These are phyloP conservation scores for Pomacea maculata DNA, from an alignment of 1,140 invertebrate genomes.

Conservation along the genomic window DNA sequence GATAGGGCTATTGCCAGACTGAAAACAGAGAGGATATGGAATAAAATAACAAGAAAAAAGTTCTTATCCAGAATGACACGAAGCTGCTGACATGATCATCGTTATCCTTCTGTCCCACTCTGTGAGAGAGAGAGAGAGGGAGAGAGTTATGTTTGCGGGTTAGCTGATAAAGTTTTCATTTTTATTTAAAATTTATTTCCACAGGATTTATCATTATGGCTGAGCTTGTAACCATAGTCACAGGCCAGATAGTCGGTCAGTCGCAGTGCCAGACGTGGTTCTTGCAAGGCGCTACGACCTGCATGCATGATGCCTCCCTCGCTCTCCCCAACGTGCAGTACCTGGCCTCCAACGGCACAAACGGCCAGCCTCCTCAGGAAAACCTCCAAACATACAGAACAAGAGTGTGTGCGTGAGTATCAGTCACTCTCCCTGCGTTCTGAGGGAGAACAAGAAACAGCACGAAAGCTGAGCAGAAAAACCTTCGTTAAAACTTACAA, in stretches of 20 bases:
- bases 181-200: background rate
- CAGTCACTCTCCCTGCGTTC: background rate
- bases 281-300: constrained; percentile 27
- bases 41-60: too few relatives aligned
- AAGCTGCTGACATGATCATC: too few relatives aligned
- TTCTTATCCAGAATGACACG: too few relatives aligned
- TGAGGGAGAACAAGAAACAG: too few relatives aligned
- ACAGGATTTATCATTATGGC: background rate
- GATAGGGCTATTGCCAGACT: too few relatives aligned
- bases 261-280: constrained; percentile 32
- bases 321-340: constrained; percentile 30
- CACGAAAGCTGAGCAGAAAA: too few relatives aligned
- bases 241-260: constrained; percentile 4
- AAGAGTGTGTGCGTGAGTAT: constrained; percentile 34
- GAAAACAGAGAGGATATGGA: too few relatives aligned
- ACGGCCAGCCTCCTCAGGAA: constrained; percentile 25
- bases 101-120: too few relatives aligned
- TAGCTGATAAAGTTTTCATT: too few relatives aligned
- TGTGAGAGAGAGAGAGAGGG: too few relatives aligned
- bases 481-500: too few relatives aligned
- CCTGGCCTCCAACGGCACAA: constrained; percentile 34
- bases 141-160: too few relatives aligned
- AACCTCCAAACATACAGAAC: constrained; percentile 23
- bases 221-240: constrained; percentile 6
- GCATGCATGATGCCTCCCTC: constrained; percentile 32